phyloP scores from a whole-genome alignment of 2,113 vertebrate genomes.

The Martes martes region DNA sequence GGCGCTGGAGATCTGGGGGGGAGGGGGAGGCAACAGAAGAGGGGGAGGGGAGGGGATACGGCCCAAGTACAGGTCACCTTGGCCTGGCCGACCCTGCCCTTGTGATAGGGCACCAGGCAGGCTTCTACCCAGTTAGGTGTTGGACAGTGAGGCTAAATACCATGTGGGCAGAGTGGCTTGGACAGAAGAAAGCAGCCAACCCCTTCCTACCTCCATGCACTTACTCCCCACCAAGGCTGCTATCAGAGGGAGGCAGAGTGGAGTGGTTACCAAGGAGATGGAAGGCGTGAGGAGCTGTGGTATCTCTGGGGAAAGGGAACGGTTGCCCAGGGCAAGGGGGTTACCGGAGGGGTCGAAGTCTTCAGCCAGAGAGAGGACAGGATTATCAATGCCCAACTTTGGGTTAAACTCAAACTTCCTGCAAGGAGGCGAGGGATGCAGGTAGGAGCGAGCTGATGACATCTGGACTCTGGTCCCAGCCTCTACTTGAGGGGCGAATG shows the following conservation, averaged over 20 bases:
- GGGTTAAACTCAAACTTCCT: slow-evolving; percentile 94
- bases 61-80: not conserved
- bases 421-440: slow-evolving; percentile 64
- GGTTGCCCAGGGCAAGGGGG: not conserved
- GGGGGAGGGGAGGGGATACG: not conserved
- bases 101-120: not conserved
- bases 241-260: not conserved
- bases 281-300: not conserved
- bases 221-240: not conserved
- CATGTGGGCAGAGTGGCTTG: not conserved
- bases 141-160: not conserved
- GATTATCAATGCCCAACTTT: slow-evolving; percentile 95
- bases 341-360: slow-evolving; percentile 85
- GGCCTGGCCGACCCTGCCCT: not conserved
- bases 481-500: not conserved
- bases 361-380: slow-evolving; percentile 89
- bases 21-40: not conserved
- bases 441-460: not conserved
- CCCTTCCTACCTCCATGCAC: not conserved
- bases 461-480: not conserved
- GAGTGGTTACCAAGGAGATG: slow-evolving; percentile 34
- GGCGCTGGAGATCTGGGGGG: slow-evolving; percentile 21
- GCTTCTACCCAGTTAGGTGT: not conserved
- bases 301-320: not conserved
- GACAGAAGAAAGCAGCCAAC: not conserved